Conservation (phyloP, 2,113 vertebrate genomes). For the Spea multiplicata region DNA sequence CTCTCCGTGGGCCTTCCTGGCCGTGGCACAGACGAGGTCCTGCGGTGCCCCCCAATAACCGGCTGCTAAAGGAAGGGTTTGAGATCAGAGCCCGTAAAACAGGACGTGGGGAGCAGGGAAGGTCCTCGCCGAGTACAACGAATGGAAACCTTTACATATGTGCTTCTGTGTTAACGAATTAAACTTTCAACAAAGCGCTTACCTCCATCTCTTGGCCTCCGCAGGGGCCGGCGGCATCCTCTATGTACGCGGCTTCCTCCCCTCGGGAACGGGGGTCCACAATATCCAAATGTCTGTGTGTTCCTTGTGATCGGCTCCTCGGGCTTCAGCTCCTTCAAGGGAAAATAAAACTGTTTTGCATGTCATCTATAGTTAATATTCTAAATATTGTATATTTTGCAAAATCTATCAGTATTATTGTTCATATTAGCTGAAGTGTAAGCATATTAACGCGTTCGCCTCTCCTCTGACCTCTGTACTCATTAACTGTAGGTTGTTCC, state of each 20-base stretch:
- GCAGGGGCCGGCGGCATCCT: background rate
- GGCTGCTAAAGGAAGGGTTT: no score
- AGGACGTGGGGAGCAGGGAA: background rate
- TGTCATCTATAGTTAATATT: slow-evolving; percentile 73
- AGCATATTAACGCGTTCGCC: slow-evolving; percentile 78
- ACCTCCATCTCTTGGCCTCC: background rate
- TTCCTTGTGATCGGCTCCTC: slow-evolving; percentile 48
- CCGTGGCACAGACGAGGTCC: no score
- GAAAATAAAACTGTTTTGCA: slow-evolving; percentile 72
- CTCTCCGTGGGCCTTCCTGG: no score
- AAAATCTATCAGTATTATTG: slow-evolving; percentile 84
- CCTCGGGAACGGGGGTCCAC: slow-evolving; percentile 29
- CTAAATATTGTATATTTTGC: slow-evolving; percentile 80
- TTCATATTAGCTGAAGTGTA: slow-evolving; percentile 83
- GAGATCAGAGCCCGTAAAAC: no score
- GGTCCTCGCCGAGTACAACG: background rate
- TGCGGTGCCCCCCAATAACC: no score
- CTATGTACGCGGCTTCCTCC: slow-evolving; percentile 52
- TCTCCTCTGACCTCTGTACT: slow-evolving; percentile 72
- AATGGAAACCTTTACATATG: background rate
- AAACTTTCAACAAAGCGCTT: background rate
- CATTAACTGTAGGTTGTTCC: slow-evolving; percentile 73
- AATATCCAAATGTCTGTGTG: background rate
- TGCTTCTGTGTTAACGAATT: background rate
- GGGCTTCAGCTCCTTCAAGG: slow-evolving; percentile 62